Conservation (phyloP, 2,113 vertebrate species). For the Tenrec ecaudatus region DNA sequence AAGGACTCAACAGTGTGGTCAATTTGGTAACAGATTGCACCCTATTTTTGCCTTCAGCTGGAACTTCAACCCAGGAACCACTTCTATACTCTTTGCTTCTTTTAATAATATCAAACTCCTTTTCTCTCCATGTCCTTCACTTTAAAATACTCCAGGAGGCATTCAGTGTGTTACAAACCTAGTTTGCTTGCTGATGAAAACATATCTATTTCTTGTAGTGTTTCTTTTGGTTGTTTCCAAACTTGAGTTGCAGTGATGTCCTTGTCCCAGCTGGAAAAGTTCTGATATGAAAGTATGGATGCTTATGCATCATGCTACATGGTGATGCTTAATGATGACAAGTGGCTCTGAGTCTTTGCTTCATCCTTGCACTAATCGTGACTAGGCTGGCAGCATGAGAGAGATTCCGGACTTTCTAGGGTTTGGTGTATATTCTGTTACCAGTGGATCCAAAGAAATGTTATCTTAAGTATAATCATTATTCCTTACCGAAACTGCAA, state of each 20-base stretch:
- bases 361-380: too few species aligned
- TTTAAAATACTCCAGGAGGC: background rate
- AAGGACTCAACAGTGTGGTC: too few species aligned
- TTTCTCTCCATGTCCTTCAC: background rate
- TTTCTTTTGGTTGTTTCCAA: background rate
- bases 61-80: background rate
- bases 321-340: background rate
- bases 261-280: background rate
- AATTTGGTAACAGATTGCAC: too few species aligned
- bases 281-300: background rate
- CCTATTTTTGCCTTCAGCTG: background rate
- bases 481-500: background rate
- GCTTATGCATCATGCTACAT: rapidly evolving
- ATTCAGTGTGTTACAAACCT: background rate
- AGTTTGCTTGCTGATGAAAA: background rate
- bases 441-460: background rate
- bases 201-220: background rate
- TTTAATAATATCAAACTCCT: background rate
- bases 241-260: background rate
- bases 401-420: background rate
- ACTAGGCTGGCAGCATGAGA: background rate
- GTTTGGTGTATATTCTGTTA: background rate
- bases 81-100: background rate
- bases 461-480: background rate
- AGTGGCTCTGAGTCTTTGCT: background rate